Conservation (phyloP, 2,797 vertebrate genomes). For the Gallinago stenura region DNA sequence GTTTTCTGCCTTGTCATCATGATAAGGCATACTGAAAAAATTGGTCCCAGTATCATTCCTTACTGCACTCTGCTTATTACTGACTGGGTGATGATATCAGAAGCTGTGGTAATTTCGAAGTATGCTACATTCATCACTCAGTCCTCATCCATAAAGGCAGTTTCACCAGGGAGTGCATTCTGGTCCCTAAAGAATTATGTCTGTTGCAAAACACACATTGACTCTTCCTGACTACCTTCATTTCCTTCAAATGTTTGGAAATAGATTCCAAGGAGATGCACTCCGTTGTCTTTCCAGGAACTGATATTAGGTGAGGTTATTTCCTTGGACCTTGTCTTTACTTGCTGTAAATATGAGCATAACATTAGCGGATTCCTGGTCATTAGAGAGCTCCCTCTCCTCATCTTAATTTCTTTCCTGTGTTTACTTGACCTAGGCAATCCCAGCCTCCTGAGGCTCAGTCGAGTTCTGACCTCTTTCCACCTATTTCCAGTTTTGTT, state of each 20-base stretch:
- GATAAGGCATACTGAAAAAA: neutral
- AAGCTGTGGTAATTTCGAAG: neutral
- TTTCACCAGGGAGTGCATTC: neutral
- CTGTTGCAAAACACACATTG: neutral
- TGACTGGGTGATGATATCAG: neutral
- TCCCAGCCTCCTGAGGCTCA: neutral
- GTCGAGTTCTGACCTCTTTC: neutral
- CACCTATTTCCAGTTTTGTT: neutral
- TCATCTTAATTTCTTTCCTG: neutral
- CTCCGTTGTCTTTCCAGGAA: neutral
- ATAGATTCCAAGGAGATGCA: neutral
- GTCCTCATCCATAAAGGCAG: neutral
- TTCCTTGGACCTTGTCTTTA: neutral
- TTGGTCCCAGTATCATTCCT: fast-evolving
- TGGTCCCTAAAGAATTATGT: neutral
- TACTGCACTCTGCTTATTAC: neutral
- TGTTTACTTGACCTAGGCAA: neutral
- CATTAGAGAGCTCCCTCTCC: neutral
- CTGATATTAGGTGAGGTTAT: neutral
- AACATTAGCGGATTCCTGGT: neutral
- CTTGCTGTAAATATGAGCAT: neutral
- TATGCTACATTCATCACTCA: neutral
- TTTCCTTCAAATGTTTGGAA: neutral
- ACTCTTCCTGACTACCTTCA: neutral
- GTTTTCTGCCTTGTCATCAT: neutral